Percentiles rank a stretch among this genome's conserved stretches.
Conservation (phyloP, 2,113 vertebrate genomes). For the Phalacrocorax pelagicus region DNA sequence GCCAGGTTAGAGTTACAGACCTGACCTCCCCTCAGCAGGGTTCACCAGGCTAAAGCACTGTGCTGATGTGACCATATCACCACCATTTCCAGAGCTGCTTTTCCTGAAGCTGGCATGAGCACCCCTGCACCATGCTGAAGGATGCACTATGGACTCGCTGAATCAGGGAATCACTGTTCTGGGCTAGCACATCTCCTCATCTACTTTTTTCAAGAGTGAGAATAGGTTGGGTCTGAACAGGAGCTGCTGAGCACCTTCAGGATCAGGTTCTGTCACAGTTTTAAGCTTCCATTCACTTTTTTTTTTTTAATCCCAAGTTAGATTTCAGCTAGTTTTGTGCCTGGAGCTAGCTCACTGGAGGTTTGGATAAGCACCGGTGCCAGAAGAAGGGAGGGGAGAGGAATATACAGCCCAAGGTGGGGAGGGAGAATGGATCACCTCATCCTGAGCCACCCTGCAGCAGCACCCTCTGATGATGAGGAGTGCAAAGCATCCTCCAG, state of each 20-base stretch:
- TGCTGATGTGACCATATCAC: rapidly evolving
- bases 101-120: not conserved
- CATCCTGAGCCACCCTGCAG: not conserved
- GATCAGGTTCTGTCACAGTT: not conserved
- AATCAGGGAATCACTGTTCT: not conserved
- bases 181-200: not conserved
- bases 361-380: not conserved
- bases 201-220: not conserved
- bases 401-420: not conserved
- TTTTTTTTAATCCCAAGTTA: not conserved
- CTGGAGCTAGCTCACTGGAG: not conserved
- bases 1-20: not conserved
- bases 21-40: not conserved
- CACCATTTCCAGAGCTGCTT: not conserved
- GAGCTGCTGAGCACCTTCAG: not conserved
- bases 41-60: not conserved
- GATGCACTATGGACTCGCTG: not conserved
- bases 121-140: not conserved
- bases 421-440: not conserved
- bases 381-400: not conserved
- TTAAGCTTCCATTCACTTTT: not conserved
- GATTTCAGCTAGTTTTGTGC: not conserved
- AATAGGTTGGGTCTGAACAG: not conserved
- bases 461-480: not conserved
- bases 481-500: not conserved